These are phyloP conservation scores for Merops nubicus DNA, from an alignment of 2,113 vertebrate species.

Conservation along the genomic window DNA sequence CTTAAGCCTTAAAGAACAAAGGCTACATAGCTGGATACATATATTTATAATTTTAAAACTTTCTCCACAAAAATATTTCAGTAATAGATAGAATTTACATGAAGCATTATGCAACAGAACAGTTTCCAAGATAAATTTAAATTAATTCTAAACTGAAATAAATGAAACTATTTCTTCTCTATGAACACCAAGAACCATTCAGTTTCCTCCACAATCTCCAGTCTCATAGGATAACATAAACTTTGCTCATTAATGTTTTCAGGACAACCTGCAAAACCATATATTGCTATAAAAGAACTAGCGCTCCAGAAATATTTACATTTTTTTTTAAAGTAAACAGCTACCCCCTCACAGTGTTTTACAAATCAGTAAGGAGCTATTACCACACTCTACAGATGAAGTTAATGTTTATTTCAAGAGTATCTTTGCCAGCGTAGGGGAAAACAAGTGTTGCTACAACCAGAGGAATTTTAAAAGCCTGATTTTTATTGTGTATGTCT, in stretches of 20 bases:
- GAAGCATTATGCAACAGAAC: background rate
- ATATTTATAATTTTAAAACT: background rate
- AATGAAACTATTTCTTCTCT: background rate
- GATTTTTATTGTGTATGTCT: background rate
- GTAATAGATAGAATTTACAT: background rate
- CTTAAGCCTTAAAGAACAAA: background rate
- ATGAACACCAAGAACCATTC: background rate
- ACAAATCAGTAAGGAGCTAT: background rate
- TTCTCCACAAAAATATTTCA: background rate
- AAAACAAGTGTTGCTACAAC: background rate
- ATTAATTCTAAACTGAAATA: background rate
- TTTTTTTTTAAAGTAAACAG: background rate
- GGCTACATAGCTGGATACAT: background rate
- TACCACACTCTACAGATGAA: background rate
- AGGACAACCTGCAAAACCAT: background rate
- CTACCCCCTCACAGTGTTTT: background rate
- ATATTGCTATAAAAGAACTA: background rate
- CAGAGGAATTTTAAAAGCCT: background rate
- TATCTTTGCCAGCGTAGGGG: background rate
- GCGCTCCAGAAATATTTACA: too few relatives aligned
- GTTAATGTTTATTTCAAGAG: background rate
- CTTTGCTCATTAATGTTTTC: background rate
- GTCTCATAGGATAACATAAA: rapidly evolving
- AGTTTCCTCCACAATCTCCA: background rate
- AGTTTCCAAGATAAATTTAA: background rate